Evolutionary conservation across 2,797 vertebrate species (phyloP).

Genomic region (Artibeus jamaicensis): DNA sequence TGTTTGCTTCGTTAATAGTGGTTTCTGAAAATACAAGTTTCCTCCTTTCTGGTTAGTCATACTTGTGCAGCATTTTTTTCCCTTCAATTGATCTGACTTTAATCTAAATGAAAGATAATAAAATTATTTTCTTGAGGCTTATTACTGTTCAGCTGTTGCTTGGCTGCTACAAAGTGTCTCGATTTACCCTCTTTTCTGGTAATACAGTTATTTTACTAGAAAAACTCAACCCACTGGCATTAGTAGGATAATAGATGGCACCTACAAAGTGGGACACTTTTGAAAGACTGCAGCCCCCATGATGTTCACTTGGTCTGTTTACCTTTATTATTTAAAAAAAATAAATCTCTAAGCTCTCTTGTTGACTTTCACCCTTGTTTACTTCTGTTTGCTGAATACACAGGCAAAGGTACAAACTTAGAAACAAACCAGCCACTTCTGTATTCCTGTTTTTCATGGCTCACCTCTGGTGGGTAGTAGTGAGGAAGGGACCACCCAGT

Average conservation of each 20-base stretch:
- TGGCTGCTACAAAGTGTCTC: conserved; percentile 59
- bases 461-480: conserved; percentile 65
- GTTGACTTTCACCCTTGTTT: not conserved
- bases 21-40: conserved; percentile 24
- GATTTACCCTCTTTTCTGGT: conserved; percentile 9
- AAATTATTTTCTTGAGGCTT: conserved; percentile 44
- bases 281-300: not conserved
- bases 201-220: conserved; percentile 24
- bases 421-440: conserved; percentile 25
- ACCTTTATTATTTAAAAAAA: conserved; percentile 24
- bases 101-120: conserved; percentile 64
- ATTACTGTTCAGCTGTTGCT: conserved; percentile 54
- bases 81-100: not conserved
- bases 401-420: conserved; percentile 10
- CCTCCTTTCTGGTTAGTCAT: conserved; percentile 28
- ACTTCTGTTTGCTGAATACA: not conserved
- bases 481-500: conserved; percentile 74
- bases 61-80: not conserved
- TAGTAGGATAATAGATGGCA: not conserved
- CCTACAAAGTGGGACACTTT: not conserved
- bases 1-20: conserved; percentile 42
- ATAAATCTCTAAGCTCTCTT: not conserved
- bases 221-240: conserved; percentile 4
- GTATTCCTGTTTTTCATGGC: conserved; percentile 47
- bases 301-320: not conserved